Evolutionary conservation across 2,113 vertebrate genomes (phyloP).

Genomic region (Oenanthe melanoleuca): DNA sequence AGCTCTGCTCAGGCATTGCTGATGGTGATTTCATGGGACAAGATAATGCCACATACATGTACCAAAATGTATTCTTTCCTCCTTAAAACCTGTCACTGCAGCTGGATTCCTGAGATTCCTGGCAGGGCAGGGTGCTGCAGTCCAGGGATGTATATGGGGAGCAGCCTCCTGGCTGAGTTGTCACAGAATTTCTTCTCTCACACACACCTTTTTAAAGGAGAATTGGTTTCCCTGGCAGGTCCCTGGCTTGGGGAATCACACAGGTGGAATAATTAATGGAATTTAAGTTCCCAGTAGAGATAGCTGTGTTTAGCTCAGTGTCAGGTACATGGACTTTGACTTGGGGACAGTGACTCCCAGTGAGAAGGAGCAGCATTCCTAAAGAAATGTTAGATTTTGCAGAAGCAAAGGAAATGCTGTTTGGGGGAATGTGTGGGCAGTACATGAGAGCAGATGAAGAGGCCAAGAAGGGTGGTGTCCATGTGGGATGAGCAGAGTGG

Average conservation of each 20-base stretch:
- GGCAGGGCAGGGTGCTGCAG: neutral
- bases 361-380: neutral
- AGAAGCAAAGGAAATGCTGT: neutral
- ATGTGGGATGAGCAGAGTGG: neutral
- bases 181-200: neutral
- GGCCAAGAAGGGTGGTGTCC: rapidly evolving
- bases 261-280: neutral
- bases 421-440: neutral
- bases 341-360: neutral
- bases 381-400: neutral
- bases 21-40: neutral
- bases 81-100: constrained; percentile 3
- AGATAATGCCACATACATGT: neutral
- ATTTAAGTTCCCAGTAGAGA: neutral
- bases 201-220: neutral
- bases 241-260: neutral
- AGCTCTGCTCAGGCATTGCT: neutral
- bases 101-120: neutral
- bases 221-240: neutral
- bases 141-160: neutral
- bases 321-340: neutral
- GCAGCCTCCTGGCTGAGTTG: neutral
- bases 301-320: neutral
- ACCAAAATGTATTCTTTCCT: neutral
- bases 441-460: rapidly evolving